These are phyloP conservation scores for Ancistrus triradiatus DNA, from an alignment of 2,113 vertebrate genomes.

Conservation along the genomic window DNA sequence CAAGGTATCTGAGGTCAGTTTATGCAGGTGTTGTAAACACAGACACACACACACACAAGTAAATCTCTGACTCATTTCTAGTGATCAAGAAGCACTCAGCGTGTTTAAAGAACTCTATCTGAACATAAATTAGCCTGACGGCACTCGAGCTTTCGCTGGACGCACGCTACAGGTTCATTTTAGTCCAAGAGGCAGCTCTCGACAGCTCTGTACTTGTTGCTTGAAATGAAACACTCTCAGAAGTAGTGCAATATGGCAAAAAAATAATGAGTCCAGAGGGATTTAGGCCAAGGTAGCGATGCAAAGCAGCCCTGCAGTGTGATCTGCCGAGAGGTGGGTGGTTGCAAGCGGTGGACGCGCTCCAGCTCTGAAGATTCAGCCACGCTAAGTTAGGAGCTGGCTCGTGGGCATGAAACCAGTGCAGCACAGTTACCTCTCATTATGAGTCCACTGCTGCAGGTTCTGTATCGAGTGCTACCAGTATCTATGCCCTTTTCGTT, in stretches of 20 bases:
- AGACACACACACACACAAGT: conserved; percentile 3
- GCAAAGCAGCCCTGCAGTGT: background rate
- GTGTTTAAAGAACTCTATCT: conserved; percentile 19
- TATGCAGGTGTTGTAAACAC: conserved; percentile 11
- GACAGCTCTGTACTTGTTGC: conserved; percentile 15
- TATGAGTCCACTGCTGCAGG: too few species aligned
- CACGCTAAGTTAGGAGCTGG: background rate
- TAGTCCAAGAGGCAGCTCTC: conserved; percentile 7
- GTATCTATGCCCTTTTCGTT: too few species aligned
- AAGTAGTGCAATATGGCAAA: background rate
- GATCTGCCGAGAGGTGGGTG: conserved; percentile 9
- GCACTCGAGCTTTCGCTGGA: background rate
- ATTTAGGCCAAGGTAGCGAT: conserved; percentile 7
- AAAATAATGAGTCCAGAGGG: background rate
- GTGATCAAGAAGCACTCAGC: conserved; percentile 1
- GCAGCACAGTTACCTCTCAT: background rate
- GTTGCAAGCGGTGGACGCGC: background rate
- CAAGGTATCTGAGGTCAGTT: conserved; percentile 1
- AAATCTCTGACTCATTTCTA: conserved; percentile 4
- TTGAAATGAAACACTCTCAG: conserved; percentile 10
- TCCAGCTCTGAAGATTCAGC: conserved; percentile 8
- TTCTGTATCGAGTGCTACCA: too few species aligned
- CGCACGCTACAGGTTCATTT: background rate
- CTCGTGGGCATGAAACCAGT: background rate
- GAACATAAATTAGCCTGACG: conserved; percentile 10